Evolutionary conservation across 2,888 invertebrate species (phyloP).

Genomic region (Synanthedon vespiformis): DNA sequence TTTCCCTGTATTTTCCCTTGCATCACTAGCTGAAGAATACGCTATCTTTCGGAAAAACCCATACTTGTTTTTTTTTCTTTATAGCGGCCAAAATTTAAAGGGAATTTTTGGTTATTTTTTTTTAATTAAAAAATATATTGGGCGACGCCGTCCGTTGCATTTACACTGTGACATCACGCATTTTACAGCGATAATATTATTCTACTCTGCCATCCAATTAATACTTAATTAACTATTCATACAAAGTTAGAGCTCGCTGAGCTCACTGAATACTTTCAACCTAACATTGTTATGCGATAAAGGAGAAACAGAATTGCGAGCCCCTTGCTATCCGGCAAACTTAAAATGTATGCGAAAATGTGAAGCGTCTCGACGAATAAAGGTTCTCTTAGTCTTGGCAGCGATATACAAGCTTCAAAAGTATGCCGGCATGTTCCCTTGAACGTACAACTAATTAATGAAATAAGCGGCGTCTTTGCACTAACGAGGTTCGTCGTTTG

Average conservation of each 20-base stretch:
- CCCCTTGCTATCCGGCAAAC: conserved; percentile 27
- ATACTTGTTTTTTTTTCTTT: too few species aligned
- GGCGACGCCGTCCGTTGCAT: too few species aligned
- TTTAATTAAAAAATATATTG: neutral
- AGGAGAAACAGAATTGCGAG: conserved; percentile 31
- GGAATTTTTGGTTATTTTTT: too few species aligned
- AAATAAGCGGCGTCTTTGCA: conserved; percentile 58
- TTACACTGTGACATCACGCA: neutral
- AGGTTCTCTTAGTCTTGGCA: conserved; percentile 24
- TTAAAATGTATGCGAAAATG: conserved; percentile 49
- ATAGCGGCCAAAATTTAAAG: too few species aligned
- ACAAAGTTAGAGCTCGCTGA: conserved; percentile 31
- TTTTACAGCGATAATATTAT: neutral
- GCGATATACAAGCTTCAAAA: conserved; percentile 27
- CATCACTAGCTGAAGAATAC: too few species aligned
- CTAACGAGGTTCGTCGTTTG: conserved; percentile 61
- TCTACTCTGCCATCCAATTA: conserved; percentile 29
- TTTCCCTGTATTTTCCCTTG: too few species aligned
- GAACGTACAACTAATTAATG: conserved; percentile 62
- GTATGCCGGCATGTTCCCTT: conserved; percentile 42
- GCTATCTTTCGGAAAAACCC: too few species aligned
- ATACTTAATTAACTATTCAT: conserved; percentile 46
- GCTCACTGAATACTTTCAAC: conserved; percentile 38
- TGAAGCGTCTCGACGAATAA: conserved; percentile 38
- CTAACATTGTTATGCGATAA: conserved; percentile 50